phyloP scores from a whole-genome alignment of 2,888 invertebrate genomes.

The Ophion ventricosus region DNA sequence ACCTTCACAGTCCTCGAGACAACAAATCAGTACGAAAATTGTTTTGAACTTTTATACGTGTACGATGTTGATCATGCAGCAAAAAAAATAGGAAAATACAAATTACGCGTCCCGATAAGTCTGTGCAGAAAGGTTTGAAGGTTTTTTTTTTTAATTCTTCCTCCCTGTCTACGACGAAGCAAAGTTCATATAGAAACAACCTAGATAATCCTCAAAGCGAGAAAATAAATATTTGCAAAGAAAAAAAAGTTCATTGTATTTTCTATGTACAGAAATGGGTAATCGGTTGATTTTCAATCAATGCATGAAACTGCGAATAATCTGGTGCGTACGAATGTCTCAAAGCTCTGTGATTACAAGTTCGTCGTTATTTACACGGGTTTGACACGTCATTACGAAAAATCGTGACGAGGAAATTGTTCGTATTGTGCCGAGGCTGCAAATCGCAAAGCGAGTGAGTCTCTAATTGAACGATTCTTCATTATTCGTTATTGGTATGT shows the following conservation, averaged over 20 bases:
- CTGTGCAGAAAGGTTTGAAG: constrained; percentile 20
- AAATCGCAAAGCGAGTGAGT: background rate
- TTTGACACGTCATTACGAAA: background rate
- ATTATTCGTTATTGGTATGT: constrained; percentile 11
- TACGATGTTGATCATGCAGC: constrained; percentile 56
- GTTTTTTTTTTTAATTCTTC: constrained; percentile 32
- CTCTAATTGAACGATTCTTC: constrained; percentile 2
- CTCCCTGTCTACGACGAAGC: background rate
- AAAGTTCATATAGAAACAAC: background rate
- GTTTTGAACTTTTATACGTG: constrained; percentile 63
- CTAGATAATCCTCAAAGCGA: background rate
- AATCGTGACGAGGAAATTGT: background rate
- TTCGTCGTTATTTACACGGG: background rate
- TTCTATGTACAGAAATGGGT: constrained; percentile 54
- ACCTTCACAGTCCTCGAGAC: constrained; percentile 34
- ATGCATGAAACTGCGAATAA: background rate
- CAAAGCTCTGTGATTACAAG: background rate
- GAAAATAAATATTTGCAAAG: constrained; percentile 32
- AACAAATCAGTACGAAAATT: constrained; percentile 48
- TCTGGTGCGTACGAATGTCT: background rate
- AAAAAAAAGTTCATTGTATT: constrained; percentile 42
- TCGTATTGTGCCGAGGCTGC: background rate
- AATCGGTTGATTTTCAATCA: constrained; percentile 10
- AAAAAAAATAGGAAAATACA: constrained; percentile 44
- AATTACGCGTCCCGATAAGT: constrained; percentile 43